phyloP scores from a whole-genome alignment of 2,888 invertebrate genomes.

The Leptarthrus brevirostris region DNA sequence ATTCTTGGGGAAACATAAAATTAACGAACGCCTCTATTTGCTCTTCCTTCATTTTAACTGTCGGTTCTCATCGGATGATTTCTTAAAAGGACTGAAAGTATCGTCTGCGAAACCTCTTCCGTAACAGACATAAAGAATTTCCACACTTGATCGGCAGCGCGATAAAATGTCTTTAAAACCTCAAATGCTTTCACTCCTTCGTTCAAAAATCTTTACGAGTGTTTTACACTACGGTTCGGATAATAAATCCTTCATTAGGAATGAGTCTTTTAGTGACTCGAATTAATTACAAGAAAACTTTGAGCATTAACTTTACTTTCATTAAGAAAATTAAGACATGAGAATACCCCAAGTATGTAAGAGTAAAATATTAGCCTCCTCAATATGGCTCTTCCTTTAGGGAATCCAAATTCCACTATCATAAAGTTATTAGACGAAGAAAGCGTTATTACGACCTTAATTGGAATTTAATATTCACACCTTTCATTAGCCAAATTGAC shows the following conservation, averaged over 20 bases:
- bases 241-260: not conserved
- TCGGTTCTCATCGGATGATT: not conserved
- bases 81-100: not conserved
- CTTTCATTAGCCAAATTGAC: too few relatives aligned
- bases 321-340: too few relatives aligned
- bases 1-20: conserved; percentile 4
- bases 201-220: not conserved
- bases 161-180: conserved; percentile 17
- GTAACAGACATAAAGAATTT: conserved; percentile 13
- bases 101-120: not conserved
- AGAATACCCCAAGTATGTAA: too few relatives aligned
- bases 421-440: too few relatives aligned
- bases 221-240: not conserved
- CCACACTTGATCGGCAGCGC: conserved; percentile 6
- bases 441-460: too few relatives aligned
- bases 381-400: too few relatives aligned
- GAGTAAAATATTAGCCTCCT: too few relatives aligned
- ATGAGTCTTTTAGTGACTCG: conserved; percentile 1
- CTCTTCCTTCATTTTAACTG: not conserved
- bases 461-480: too few relatives aligned
- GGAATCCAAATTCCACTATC: too few relatives aligned
- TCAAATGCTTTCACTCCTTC: not conserved
- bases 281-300: conserved; percentile 10
- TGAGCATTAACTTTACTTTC: not conserved
- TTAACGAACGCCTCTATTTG: not conserved